Evolutionary conservation across 2,113 vertebrate species (phyloP), one percentile per base, ranked within the genome.

Genomic region (Thomomys bottae): DNA sequence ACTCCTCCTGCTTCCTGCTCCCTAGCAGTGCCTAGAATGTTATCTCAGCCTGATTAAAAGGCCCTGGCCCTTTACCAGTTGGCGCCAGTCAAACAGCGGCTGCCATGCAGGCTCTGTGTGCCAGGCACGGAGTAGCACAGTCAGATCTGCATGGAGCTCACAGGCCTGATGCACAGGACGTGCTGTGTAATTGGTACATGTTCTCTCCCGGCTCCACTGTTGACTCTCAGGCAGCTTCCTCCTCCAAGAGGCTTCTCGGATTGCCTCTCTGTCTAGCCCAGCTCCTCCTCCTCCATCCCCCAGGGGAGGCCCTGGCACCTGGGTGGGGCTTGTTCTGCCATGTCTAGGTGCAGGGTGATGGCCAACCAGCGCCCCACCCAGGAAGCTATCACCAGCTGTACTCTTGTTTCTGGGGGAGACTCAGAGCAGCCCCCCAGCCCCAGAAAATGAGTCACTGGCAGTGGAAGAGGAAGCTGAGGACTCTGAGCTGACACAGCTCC

Each of bases 271-370:
- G 42, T 59, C 75, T 3, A 20, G 87, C 72, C 32, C 88, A 40
- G 78, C 57, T 38, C 57, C 30, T 40, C 9, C 0, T 30, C 0
- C 10, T 12, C 57, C 23, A 38, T 20, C n/a, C 3, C 54, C 8
- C 38, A n/a, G n/a, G n/a, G n/a, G n/a, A n/a, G n/a, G n/a, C 5
- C 0, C 8, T 64, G 0, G 9, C 45, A 12, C 45, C 45, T 49
- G 45, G 45, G 45, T 12, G 9, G 3, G 45, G 45, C 9, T 12
- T 49, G 45, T n/a, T n/a, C n/a, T n/a, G n/a, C n/a, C n/a, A n/a
- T n/a, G n/a, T n/a, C n/a, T n/a, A n/a, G n/a, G n/a, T n/a, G n/a
- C n/a, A n/a, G n/a, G n/a, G n/a, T n/a, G n/a, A n/a, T n/a, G n/a
- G n/a, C n/a, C n/a, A n/a, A n/a, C n/a, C n/a, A n/a, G n/a, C n/a